phyloP scores from a whole-genome alignment of 2,113 vertebrate genomes.

The Microtus montanus region DNA sequence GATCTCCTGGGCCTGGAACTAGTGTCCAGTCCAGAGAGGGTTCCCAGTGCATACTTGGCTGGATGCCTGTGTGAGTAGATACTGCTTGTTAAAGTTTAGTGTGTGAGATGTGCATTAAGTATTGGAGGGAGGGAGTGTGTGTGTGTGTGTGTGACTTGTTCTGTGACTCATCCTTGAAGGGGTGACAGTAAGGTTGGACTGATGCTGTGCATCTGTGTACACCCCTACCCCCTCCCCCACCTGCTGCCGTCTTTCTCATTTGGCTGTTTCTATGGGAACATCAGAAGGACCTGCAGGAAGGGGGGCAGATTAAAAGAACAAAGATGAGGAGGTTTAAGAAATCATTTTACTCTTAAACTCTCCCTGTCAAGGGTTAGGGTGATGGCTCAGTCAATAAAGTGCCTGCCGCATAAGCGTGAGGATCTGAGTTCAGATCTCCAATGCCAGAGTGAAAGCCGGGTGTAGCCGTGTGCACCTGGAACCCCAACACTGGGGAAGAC shows the following conservation, averaged over 20 bases:
- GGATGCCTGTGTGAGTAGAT: background rate
- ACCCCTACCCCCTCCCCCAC: background rate
- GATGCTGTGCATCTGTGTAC: background rate
- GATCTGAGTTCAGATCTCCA: background rate
- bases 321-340: background rate
- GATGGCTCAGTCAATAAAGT: background rate
- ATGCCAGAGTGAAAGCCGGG: too few relatives aligned
- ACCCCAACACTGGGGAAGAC: background rate
- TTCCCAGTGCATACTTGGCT: background rate
- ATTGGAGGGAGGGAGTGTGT: background rate
- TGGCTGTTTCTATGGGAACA: background rate
- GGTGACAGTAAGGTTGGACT: background rate
- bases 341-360: conserved; percentile 1
- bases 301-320: conserved; percentile 3
- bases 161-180: conserved; percentile 34
- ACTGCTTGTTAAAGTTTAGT: background rate
- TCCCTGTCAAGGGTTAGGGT: background rate
- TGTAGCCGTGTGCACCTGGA: background rate
- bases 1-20: background rate
- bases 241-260: background rate
- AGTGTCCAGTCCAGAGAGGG: background rate
- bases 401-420: background rate
- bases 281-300: background rate
- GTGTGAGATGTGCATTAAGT: background rate
- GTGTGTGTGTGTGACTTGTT: background rate